Evolutionary conservation across 1,140 invertebrate genomes (phyloP).

Genomic region (Tribolium madens): DNA sequence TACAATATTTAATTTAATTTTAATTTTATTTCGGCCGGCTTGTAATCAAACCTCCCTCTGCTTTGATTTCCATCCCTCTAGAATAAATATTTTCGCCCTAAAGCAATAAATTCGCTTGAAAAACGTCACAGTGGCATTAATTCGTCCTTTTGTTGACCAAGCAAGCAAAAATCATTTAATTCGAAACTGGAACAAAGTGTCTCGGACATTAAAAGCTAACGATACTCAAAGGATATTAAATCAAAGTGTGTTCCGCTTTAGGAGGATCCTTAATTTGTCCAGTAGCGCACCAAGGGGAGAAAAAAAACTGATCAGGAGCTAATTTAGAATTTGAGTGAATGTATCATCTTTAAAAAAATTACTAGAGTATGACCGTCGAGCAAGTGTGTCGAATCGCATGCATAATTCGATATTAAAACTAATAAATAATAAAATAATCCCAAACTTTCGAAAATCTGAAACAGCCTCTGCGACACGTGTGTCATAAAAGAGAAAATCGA

Average conservation of each 20-base stretch:
- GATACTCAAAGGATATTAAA: slow-evolving; percentile 3
- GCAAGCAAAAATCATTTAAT: neutral
- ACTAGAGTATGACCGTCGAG: slow-evolving; percentile 22
- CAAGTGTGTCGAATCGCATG: slow-evolving; percentile 27
- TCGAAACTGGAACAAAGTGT: neutral
- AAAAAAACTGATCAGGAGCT: neutral
- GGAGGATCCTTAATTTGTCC: neutral
- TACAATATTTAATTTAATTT: too few relatives aligned
- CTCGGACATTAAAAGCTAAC: neutral
- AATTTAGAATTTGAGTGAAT: neutral
- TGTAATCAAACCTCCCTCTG: neutral
- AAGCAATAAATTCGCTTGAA: neutral
- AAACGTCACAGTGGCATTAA: neutral
- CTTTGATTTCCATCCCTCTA: neutral
- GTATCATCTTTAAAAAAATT: slow-evolving; percentile 8
- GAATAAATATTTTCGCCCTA: neutral
- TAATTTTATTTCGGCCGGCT: neutral
- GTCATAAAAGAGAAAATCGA: neutral
- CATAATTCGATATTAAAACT: slow-evolving; percentile 3
- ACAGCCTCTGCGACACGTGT: neutral
- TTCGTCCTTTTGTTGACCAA: too few relatives aligned
- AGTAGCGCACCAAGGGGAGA: neutral
- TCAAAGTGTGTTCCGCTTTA: slow-evolving; percentile 3
- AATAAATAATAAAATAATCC: slow-evolving; percentile 4
- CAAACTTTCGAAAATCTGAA: neutral